Base-by-base conservation (phyloP, 2,113 vertebrate species). In the Callipepla squamata region DNA sequence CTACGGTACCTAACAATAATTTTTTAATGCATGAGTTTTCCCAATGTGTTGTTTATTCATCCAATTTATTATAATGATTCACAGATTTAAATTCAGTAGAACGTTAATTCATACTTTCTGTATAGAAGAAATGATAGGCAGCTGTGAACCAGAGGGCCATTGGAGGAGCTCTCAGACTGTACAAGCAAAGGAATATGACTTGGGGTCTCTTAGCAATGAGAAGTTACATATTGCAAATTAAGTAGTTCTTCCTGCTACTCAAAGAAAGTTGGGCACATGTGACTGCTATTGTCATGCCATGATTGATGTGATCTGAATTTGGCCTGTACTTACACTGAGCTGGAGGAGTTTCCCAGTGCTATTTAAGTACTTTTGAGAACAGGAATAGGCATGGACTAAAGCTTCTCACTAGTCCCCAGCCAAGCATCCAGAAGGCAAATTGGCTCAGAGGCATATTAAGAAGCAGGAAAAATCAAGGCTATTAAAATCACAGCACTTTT, bases 61-160 rank as follows among this genome's bases (percentile, higher is more conserved):
- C 85, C 91, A 76, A 95, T 76, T 96, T 93, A 76, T 94, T 94
- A 67, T 95, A 87, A 91, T 66, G 75, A 92, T 89, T 79, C 89
- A 92, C 85, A 97, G 89, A 65, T 96, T 97, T 94, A 94, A 89
- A 93, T 61, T 16, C 48, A 90, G 90, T 53, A 96, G 87, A 94
- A 93, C 74, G 53, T 26, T 92, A 94, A 88, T 96, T 95, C 77
- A 68, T 93, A 51, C 42, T 95, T 84, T 85, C 92, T 73, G 67
- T 44, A 80, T 9, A 72, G 92, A 85, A 86, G 94, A 96, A 97
- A 95, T 47, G 92, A 85, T 67, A 92, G 87, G 73, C 93, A 97
- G 87, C 87, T 96, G 80, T 68, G 55, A 66, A 63, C 67, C 59
- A 25, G 22, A 85, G 55, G 83, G 58, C 70, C 34, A 0, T 34